Conservation (phyloP, 2,113 vertebrate genomes). For the Plestiodon gilberti region DNA sequence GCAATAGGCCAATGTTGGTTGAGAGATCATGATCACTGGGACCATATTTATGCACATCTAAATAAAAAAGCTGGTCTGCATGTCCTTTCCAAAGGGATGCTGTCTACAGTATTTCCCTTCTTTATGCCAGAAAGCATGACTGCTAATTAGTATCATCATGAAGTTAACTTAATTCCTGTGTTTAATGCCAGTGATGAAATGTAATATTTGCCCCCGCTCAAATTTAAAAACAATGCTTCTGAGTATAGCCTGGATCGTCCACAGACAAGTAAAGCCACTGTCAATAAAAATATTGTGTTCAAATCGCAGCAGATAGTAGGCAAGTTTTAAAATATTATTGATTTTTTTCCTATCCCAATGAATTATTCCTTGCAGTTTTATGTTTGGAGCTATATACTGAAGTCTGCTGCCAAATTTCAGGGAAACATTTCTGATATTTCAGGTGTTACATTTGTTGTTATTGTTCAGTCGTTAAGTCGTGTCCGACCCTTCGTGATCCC, state of each 20-base stretch:
- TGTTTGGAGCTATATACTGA: conserved; percentile 8
- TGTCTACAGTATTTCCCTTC: conserved; percentile 22
- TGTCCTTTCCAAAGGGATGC: neutral
- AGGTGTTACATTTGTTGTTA: conserved; percentile 30
- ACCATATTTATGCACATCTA: neutral
- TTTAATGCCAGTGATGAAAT: conserved; percentile 45
- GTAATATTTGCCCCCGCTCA: conserved; percentile 31
- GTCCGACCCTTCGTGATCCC: too few species aligned
- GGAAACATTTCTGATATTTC: conserved; percentile 48
- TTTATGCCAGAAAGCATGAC: conserved; percentile 16
- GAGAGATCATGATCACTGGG: neutral
- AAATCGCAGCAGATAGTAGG: conserved; percentile 14
- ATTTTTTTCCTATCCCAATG: conserved; percentile 20
- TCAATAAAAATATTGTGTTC: conserved; percentile 30
- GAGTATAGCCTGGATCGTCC: neutral
- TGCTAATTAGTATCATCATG: conserved; percentile 42
- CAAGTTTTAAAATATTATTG: conserved; percentile 27
- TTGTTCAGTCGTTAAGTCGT: too few species aligned
- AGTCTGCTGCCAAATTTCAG: conserved; percentile 42
- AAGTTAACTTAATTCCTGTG: conserved; percentile 27
- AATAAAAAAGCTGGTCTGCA: neutral
- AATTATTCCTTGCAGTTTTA: conserved; percentile 52
- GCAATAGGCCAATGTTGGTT: neutral
- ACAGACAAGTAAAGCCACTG: neutral
- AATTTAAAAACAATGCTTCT: neutral